Conservation (phyloP, 2,888 invertebrate species). For the Callinectes sapidus region DNA sequence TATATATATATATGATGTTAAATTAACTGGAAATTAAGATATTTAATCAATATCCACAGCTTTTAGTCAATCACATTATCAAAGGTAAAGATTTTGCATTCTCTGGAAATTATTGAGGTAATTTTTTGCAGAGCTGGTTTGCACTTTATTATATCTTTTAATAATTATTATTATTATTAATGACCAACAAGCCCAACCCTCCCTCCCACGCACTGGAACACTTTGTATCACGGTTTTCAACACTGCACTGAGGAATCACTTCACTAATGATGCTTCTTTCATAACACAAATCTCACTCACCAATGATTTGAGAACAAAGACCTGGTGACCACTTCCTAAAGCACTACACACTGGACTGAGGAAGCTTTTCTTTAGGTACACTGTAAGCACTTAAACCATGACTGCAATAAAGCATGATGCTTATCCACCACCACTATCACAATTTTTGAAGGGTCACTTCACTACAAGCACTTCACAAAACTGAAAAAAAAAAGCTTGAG, state of each 20-base stretch:
- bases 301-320: constrained; percentile 38
- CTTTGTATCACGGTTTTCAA: constrained; percentile 14
- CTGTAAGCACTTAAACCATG: constrained; percentile 55
- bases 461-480: constrained; percentile 61
- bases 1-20: neutral
- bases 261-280: constrained; percentile 68
- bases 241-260: constrained; percentile 59
- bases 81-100: neutral
- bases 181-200: neutral
- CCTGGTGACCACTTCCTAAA: constrained; percentile 51
- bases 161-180: neutral
- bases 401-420: constrained; percentile 56
- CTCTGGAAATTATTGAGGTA: neutral
- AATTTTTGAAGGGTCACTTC: constrained; percentile 51
- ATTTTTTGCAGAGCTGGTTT: neutral
- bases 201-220: constrained; percentile 44
- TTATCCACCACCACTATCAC: constrained; percentile 60
- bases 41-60: neutral
- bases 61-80: neutral
- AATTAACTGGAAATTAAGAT: neutral
- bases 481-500: constrained; percentile 48
- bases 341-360: constrained; percentile 41
- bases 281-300: constrained; percentile 64
- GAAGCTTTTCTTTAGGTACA: constrained; percentile 50
- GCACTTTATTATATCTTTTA: neutral